Conservation (phyloP, 1,140 invertebrate species). For the Formica exsecta region DNA sequence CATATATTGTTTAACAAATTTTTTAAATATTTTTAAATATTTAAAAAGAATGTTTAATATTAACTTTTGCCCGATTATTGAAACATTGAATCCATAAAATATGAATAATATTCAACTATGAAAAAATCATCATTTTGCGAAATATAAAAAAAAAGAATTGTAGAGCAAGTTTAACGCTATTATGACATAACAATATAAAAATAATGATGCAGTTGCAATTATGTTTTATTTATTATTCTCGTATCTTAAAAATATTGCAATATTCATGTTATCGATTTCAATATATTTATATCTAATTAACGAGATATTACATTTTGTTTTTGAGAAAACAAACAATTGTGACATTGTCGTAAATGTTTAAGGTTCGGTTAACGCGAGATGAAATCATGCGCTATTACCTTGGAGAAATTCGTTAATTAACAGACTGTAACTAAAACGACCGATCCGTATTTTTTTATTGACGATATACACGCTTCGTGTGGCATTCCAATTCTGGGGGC, state of each 20-base stretch:
- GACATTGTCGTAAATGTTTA: not conserved
- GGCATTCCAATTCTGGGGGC: slow-evolving; percentile 52
- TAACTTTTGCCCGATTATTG: not conserved
- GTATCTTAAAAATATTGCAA: not conserved
- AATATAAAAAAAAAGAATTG: not conserved
- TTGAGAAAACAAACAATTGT: not conserved
- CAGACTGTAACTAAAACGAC: slow-evolving; percentile 41
- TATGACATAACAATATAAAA: not conserved
- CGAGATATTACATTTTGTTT: not conserved
- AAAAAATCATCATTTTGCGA: not conserved
- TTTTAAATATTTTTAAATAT: not conserved
- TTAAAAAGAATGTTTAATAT: not conserved
- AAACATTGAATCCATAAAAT: not conserved
- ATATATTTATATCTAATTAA: not conserved
- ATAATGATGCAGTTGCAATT: not conserved
- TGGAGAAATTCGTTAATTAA: slow-evolving; percentile 48
- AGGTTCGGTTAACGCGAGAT: not conserved
- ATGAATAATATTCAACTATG: not conserved
- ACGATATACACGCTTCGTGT: slow-evolving; percentile 49
- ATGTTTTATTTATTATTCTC: not conserved
- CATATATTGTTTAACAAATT: not conserved
- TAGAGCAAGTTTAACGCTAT: not conserved
- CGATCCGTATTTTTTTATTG: slow-evolving; percentile 44
- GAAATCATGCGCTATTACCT: slow-evolving; percentile 28
- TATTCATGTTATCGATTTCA: not conserved